Conservation (phyloP, 2,888 invertebrate genomes). For the Teinopalpus imperialis region DNA sequence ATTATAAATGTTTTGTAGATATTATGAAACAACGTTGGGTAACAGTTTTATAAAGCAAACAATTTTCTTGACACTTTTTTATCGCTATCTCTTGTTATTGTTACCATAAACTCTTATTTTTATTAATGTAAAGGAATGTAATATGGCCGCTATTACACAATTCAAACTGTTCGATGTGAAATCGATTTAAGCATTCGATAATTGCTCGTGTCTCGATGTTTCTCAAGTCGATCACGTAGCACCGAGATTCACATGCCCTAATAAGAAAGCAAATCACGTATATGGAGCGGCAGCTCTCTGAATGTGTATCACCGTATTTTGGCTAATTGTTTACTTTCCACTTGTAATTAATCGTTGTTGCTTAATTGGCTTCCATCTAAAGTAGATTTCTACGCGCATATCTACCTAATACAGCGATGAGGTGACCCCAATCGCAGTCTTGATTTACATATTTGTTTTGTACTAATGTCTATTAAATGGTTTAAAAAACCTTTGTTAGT, state of each 20-base stretch:
- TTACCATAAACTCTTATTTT: no score
- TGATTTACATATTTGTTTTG: no score
- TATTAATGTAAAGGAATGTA: conserved; percentile 1
- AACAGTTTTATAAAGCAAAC: no score
- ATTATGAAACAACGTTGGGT: no score
- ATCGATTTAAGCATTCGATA: conserved; percentile 24
- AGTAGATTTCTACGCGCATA: conserved; percentile 28
- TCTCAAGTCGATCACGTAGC: conserved; percentile 45
- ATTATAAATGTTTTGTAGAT: no score
- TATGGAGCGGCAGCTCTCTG: conserved; percentile 45
- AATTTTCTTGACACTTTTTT: no score
- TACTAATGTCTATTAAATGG: no score
- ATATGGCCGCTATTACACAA: background rate
- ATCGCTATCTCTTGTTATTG: no score
- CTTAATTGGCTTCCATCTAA: conserved; percentile 39
- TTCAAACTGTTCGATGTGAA: conserved; percentile 19
- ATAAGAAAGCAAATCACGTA: conserved; percentile 55
- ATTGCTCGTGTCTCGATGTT: conserved; percentile 25
- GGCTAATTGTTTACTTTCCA: conserved; percentile 60
- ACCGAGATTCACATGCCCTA: conserved; percentile 44
- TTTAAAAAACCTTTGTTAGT: no score
- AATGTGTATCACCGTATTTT: conserved; percentile 54
- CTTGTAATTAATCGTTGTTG: conserved; percentile 52
- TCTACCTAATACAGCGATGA: conserved; percentile 1
- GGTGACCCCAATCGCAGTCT: background rate